Base-by-base conservation (phyloP, 2,797 vertebrate genomes). In the Okamejei kenojei region DNA sequence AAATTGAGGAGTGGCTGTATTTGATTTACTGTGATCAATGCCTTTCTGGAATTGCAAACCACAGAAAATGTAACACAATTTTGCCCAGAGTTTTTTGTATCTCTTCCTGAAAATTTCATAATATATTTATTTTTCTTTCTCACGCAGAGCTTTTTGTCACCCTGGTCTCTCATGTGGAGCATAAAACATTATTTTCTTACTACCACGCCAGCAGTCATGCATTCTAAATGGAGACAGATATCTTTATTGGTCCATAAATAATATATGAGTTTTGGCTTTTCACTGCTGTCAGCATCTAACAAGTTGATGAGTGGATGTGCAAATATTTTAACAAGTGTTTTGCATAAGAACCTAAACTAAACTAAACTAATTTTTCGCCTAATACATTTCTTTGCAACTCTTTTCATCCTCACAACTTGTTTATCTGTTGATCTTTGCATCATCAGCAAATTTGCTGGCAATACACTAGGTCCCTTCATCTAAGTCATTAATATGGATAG, bases 181-280 rank as follows among this genome's bases (percentile, higher is more conserved):
- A 71, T 35, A 91, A 65, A 91, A 73, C 29, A 23, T 92, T 45
- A 5, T 3, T 54, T 92, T 35, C 29, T 76, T 76, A 74, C 73
- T 54, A 76, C 35, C 26, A 11, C 6, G 71, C 32, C 71, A 76
- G 71, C 68, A 92, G 23, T 23, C 90, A 92, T 92, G 71, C 90
- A 19, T 92, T 73, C 71, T 17, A 92, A 76, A 92, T 58, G 38
- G 76, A 45, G 90, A 73, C 90, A 92, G 71, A 92, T 92, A 74
- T 35, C 35, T 45, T 92, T 54, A 92, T 76, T 38, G 71, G 26
- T 7, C 23, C 90, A 45, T 92, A 92, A 92, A 92, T 92, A 92
- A 76, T 92, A 38, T 76, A 92, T 92, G 68, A 76, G 10, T n/a
- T 92, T 80, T 76, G 90, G 76, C 71, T 54, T 38, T 76, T 76